Base-by-base conservation (phyloP, 2,888 invertebrate genomes). In the Zaprionus bogoriensis region DNA sequence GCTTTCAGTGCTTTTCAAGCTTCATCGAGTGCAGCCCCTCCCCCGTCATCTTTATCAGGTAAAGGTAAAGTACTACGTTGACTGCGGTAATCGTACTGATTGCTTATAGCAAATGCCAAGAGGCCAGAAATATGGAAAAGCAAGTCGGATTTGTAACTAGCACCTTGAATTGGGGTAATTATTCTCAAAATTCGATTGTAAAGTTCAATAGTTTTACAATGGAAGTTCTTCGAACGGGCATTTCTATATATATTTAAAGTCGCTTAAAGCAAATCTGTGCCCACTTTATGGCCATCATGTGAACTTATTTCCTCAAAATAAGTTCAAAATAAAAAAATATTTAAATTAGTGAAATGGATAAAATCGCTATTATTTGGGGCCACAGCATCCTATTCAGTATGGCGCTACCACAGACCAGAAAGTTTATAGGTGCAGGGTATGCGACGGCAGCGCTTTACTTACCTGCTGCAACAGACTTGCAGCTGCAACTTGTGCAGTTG, bases 1-100 rank as follows among this genome's bases (percentile, higher is more conserved):
- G 52, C 45, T 36, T 36, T 50, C 61, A 23, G 41, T 52, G 59
- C 73, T 54, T 80, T 75, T 55, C 58, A 60, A 59, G 58, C 77
- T 75, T 64, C 77, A 77, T 61, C 67, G 77, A 61, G 64, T 53
- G 38, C 55, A 5, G 32, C 32, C 12, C 3, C 7, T 27, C 47
- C 30, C 20, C 27, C 39, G 12, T 32, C 41, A 28, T 22, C 17
- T 45, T 12, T 20, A n/a, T 46, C 32, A 19, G 38, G 42, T 4
- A n/a, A 9, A 22, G 19, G 17, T 32, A 25, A 36, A 36, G 48
- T 27, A 25, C 42, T 27, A 42, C 20, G 25, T 12, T 27, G 14
- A 5, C 55, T 42, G 19, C 1, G 17, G 32, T 36, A 36, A 36
- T 36, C 17, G 17, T 36, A 25, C 27, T 10, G 30, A 42, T 38